A percentile compares a stretch with the other conserved stretches of the same genome.
Conservation (phyloP, 2,113 vertebrate species). For the Psilopsiagon aurifrons region DNA sequence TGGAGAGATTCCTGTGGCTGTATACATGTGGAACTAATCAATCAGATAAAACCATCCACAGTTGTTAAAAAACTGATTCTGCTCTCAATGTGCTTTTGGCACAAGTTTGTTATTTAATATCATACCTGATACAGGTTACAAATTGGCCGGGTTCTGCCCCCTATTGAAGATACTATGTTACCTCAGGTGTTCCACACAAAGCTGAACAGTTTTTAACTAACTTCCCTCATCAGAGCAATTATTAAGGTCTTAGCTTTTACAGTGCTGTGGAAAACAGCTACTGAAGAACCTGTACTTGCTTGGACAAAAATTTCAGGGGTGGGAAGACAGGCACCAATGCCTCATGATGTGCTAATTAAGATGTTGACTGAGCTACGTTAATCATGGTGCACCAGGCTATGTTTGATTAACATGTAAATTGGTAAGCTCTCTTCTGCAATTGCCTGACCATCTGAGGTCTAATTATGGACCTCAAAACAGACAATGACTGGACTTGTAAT, state of each 20-base stretch:
- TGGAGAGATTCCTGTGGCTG: slow-evolving; percentile 47
- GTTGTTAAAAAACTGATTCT: background rate
- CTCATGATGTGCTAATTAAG: slow-evolving; percentile 75
- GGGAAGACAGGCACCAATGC: slow-evolving; percentile 10
- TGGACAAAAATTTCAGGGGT: slow-evolving; percentile 21
- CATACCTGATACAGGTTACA: background rate
- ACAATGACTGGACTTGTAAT: slow-evolving; percentile 67
- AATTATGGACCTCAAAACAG: slow-evolving; percentile 72
- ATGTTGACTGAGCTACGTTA: slow-evolving; percentile 75
- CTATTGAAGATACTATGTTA: background rate
- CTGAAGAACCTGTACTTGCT: slow-evolving; percentile 5
- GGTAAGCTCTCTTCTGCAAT: slow-evolving; percentile 72
- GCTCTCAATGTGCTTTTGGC: background rate
- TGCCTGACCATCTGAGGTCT: slow-evolving; percentile 78
- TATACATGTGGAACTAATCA: slow-evolving; percentile 56
- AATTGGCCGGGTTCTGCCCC: background rate
- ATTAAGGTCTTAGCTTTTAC: slow-evolving; percentile 6
- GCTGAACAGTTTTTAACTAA: slow-evolving; percentile 10
- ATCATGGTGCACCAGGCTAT: slow-evolving; percentile 72
- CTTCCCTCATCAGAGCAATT: background rate
- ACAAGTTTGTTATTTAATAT: background rate
- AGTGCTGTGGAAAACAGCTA: slow-evolving; percentile 4
- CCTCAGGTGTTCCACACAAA: background rate
- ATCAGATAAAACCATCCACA: slow-evolving; percentile 31
- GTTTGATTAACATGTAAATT: slow-evolving; percentile 80